Evolutionary conservation across 2,888 invertebrate species (phyloP).

Genomic region (Parelbella ahira): DNA sequence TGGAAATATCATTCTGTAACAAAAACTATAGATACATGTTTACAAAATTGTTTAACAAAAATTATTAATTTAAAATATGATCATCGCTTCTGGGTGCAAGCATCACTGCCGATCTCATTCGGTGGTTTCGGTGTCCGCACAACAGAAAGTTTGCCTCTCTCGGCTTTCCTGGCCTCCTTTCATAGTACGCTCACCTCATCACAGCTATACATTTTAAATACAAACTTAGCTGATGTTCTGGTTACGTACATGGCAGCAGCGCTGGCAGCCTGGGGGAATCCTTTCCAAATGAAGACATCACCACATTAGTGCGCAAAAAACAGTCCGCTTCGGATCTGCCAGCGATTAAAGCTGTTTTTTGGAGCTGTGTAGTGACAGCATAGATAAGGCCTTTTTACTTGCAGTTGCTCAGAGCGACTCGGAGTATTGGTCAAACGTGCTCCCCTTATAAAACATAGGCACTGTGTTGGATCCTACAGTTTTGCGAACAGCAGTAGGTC

Average conservation of each 20-base stretch:
- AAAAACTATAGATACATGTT: too few species aligned
- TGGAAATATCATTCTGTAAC: too few species aligned
- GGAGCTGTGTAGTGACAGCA: not conserved
- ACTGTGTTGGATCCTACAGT: not conserved
- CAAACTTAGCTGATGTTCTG: too few species aligned
- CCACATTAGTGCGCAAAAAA: too few species aligned
- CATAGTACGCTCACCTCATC: too few species aligned
- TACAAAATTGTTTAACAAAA: not conserved
- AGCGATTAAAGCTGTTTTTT: not conserved
- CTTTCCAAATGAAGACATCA: too few species aligned
- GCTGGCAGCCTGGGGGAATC: too few species aligned
- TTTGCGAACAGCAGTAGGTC: not conserved
- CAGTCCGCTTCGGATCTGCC: conserved; percentile 1
- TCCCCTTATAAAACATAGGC: not conserved
- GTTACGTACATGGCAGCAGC: too few species aligned
- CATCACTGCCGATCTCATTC: conserved; percentile 6
- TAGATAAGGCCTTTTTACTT: conserved; percentile 1
- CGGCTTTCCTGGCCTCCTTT: too few species aligned
- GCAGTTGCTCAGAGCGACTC: not conserved
- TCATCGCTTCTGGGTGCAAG: conserved; percentile 7
- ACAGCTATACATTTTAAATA: too few species aligned
- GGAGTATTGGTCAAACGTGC: not conserved
- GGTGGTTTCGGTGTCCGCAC: conserved; percentile 10
- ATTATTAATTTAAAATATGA: conserved; percentile 15
- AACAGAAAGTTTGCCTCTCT: too few species aligned